Evolutionary conservation across 1,140 invertebrate genomes (phyloP).

Genomic region (Drosophila triauraria): DNA sequence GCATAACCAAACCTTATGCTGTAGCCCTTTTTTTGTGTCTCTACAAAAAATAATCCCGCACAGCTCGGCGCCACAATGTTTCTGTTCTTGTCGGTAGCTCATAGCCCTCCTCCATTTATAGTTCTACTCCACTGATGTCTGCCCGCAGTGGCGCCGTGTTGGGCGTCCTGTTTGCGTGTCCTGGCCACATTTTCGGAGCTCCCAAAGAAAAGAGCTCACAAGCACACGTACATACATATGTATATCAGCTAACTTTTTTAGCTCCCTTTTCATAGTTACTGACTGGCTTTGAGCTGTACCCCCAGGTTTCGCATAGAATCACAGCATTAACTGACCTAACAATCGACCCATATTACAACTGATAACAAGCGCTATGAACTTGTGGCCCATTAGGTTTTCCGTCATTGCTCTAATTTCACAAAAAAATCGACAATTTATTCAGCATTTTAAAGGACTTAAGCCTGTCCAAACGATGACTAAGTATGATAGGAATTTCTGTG

Average conservation of each 20-base stretch:
- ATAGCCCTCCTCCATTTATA: slow-evolving; percentile 9
- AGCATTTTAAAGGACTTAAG: neutral
- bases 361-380: slow-evolving; percentile 23
- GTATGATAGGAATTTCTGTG: neutral
- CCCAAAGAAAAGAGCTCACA: slow-evolving; percentile 10
- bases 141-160: slow-evolving; percentile 70
- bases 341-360: slow-evolving; percentile 8
- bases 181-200: slow-evolving; percentile 65
- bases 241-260: slow-evolving; percentile 33
- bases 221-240: slow-evolving; percentile 2
- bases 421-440: neutral
- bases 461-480: slow-evolving; percentile 25
- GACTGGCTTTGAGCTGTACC: slow-evolving; percentile 17
- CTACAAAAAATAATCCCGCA: slow-evolving; percentile 19
- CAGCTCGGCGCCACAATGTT: slow-evolving; percentile 63
- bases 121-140: slow-evolving; percentile 35
- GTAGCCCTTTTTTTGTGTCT: neutral
- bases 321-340: slow-evolving; percentile 38
- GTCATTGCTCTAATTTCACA: slow-evolving; percentile 3
- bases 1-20: slow-evolving; percentile 9
- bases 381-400: neutral
- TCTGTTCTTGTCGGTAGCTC: slow-evolving; percentile 27
- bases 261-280: slow-evolving; percentile 24
- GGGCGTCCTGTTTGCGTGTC: slow-evolving; percentile 69
- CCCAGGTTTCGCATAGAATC: slow-evolving; percentile 19